A percentile compares a stretch with the other conserved stretches of the same genome.
These are phyloP conservation scores for Camarhynchus parvulus DNA, from an alignment of 2,113 vertebrate genomes.

Conservation along the genomic window DNA sequence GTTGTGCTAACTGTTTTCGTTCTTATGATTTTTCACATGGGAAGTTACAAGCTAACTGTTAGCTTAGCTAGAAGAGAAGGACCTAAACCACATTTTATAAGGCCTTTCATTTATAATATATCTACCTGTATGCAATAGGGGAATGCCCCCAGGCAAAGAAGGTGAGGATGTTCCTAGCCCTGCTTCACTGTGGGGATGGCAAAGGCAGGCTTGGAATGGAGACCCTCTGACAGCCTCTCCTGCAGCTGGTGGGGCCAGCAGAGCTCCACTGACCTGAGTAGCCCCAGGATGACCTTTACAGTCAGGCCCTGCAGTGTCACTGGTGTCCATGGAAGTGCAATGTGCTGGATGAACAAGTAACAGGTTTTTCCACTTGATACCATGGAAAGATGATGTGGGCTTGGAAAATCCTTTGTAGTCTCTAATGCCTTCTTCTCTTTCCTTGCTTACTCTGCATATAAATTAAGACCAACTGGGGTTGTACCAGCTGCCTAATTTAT, in stretches of 20 bases:
- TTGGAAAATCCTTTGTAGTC: neutral
- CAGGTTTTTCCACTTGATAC: neutral
- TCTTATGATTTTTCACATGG: neutral
- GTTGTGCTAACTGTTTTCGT: neutral
- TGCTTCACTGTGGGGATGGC: neutral
- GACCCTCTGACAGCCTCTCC: neutral
- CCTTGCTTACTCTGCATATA: neutral
- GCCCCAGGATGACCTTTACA: neutral
- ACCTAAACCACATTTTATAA: neutral
- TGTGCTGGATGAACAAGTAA: neutral
- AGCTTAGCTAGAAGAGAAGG: neutral
- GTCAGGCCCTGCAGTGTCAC: neutral
- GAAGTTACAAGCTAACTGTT: neutral
- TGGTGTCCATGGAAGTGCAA: neutral
- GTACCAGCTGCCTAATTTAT: neutral
- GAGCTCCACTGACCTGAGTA: neutral
- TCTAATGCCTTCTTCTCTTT: neutral
- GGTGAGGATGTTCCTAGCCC: neutral
- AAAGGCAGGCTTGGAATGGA: neutral
- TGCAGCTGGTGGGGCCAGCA: neutral
- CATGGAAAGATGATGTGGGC: neutral
- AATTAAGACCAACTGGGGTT: neutral
- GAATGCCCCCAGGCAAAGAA: neutral
- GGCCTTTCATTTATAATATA: neutral
- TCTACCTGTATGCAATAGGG: neutral